Evolutionary conservation across 2,113 vertebrate species (phyloP).

Genomic region (Cyanistes caeruleus): DNA sequence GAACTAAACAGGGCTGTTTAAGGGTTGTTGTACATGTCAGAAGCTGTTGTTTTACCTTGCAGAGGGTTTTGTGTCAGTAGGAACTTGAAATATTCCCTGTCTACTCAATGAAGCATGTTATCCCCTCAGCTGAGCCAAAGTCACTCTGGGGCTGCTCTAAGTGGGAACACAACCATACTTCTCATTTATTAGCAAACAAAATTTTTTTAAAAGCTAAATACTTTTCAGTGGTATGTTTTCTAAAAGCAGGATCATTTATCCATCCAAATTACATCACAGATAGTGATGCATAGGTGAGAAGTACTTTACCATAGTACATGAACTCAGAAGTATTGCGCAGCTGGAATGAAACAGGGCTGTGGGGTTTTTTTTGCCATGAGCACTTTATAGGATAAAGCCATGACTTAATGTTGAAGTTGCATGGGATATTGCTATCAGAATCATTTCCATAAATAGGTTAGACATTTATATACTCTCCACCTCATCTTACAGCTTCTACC

Average conservation of each 20-base stretch:
- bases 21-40: not conserved
- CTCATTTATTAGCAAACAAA: not conserved
- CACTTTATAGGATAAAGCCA: not conserved
- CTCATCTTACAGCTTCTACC: not conserved
- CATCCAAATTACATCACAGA: not conserved
- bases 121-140: not conserved
- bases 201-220: not conserved
- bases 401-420: not conserved
- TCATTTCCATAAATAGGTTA: not conserved
- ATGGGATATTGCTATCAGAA: not conserved
- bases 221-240: not conserved
- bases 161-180: not conserved
- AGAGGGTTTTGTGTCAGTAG: not conserved
- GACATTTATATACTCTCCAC: not conserved
- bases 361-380: not conserved
- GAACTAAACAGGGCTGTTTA: not conserved
- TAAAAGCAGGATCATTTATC: not conserved
- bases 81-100: not conserved
- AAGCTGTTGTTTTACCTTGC: not conserved
- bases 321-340: not conserved
- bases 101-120: not conserved
- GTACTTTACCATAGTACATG: not conserved
- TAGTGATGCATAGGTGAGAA: not conserved
- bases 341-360: not conserved
- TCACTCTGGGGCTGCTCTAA: not conserved